These are phyloP conservation scores for Antechinus flavipes DNA, from an alignment of 2,113 vertebrate species.

Conservation along the genomic window DNA sequence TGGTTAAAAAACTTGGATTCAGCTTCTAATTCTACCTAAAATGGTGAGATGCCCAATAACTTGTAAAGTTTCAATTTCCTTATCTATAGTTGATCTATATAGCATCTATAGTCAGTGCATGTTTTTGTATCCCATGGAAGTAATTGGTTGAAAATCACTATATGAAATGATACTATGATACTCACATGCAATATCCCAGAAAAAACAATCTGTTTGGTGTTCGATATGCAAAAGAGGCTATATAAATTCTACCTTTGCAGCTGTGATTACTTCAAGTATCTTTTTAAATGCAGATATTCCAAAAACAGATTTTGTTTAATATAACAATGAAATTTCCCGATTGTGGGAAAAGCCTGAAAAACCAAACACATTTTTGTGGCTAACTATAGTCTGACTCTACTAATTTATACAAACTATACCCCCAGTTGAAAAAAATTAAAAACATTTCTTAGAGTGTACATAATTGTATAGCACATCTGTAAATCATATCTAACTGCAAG, in stretches of 20 bases:
- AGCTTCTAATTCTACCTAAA: not conserved
- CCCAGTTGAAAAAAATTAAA: slow-evolving; percentile 32
- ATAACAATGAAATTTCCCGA: slow-evolving; percentile 30
- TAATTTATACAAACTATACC: not conserved
- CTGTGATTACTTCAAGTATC: slow-evolving; percentile 5
- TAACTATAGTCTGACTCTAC: slow-evolving; percentile 21
- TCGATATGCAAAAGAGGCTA: not conserved
- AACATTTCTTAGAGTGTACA: not conserved
- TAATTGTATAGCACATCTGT: not conserved
- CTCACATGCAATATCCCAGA: not conserved
- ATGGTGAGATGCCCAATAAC: not conserved
- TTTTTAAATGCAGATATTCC: slow-evolving; percentile 39
- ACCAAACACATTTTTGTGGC: slow-evolving; percentile 8
- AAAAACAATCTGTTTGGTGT: not conserved
- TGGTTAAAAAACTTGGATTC: not conserved
- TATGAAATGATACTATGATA: not conserved
- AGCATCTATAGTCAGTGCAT: not conserved
- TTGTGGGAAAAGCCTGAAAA: slow-evolving; percentile 22
- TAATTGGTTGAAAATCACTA: not conserved
- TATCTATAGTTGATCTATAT: not conserved
- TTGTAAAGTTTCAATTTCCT: not conserved
- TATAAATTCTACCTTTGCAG: not conserved
- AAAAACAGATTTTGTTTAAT: slow-evolving; percentile 44
- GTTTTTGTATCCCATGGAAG: not conserved
- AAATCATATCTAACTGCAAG: slow-evolving; percentile 30